Evolutionary conservation across 2,797 vertebrate species (phyloP).

Genomic region (Chelidonichthys spinosus): DNA sequence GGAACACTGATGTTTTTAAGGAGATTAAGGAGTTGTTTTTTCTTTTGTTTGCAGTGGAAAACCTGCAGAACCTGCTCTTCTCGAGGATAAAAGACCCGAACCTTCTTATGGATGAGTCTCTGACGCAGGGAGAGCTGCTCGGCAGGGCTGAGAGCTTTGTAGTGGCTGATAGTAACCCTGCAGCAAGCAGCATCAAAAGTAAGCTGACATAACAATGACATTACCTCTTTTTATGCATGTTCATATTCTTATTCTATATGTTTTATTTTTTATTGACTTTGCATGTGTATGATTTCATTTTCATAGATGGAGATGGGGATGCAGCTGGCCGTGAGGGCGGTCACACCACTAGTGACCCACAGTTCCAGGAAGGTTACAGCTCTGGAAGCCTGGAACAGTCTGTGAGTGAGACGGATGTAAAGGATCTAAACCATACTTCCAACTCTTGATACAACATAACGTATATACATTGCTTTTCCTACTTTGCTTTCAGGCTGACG

Average conservation of each 20-base stretch:
- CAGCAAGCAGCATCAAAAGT: constrained; percentile 75
- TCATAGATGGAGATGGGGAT: constrained; percentile 76
- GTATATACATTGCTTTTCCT: constrained; percentile 10
- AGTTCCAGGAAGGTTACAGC: constrained; percentile 54
- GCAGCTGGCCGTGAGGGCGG: constrained; percentile 63
- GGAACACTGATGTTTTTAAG: not conserved
- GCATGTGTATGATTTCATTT: not conserved
- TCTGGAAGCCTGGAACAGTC: constrained; percentile 69
- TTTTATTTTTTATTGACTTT: not conserved
- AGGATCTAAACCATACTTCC: not conserved
- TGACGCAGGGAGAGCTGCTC: constrained; percentile 21
- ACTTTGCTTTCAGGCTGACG: constrained; percentile 63
- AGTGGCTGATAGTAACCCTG: constrained; percentile 66
- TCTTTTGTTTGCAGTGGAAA: constrained; percentile 84
- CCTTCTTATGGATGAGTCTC: constrained; percentile 62
- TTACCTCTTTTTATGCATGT: not conserved
- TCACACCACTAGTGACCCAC: constrained; percentile 60
- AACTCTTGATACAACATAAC: not conserved
- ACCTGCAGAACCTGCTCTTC: constrained; percentile 86
- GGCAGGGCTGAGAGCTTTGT: constrained; percentile 80
- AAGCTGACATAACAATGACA: constrained; percentile 37
- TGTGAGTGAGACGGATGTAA: constrained; percentile 69
- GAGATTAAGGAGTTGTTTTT: constrained; percentile 18
- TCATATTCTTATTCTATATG: no score
- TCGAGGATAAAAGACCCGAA: constrained; percentile 55